These are phyloP conservation scores for Pempheris klunzingeri DNA, from an alignment of 2,797 vertebrate genomes.

Conservation along the genomic window DNA sequence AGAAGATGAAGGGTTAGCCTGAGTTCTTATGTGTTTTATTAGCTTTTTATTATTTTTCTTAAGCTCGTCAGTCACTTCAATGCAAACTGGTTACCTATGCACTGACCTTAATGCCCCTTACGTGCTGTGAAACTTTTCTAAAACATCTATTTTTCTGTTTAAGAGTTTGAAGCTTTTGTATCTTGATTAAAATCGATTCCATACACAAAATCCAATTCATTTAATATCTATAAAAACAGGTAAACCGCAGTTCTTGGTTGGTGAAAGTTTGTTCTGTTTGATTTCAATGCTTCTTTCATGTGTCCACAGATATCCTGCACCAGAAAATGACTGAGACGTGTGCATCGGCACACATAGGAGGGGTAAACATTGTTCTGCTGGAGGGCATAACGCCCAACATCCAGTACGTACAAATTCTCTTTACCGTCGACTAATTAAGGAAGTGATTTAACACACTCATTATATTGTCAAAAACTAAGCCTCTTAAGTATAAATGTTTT, in stretches of 20 bases:
- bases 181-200: neutral
- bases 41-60: neutral
- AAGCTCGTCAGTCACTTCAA: neutral
- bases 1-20: constrained; percentile 97
- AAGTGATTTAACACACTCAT: neutral
- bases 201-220: no score
- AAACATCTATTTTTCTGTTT: neutral
- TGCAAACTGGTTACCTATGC: neutral
- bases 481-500: neutral
- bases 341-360: constrained; percentile 97
- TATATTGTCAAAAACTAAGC: neutral
- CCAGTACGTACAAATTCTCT: constrained; percentile 88
- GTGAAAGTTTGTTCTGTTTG: neutral
- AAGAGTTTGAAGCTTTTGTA: neutral
- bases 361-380: constrained; percentile 97
- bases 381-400: constrained; percentile 98
- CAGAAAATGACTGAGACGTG: constrained; percentile 99
- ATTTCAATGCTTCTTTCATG: neutral
- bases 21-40: neutral
- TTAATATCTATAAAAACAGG: neutral
- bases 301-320: constrained; percentile 92
- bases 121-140: no score
- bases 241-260: neutral
- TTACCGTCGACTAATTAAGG: neutral
- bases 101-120: neutral